Evolutionary conservation across 2,113 vertebrate species (phyloP), one percentile per base, ranked within the genome.

Genomic region (Microcebus murinus): DNA sequence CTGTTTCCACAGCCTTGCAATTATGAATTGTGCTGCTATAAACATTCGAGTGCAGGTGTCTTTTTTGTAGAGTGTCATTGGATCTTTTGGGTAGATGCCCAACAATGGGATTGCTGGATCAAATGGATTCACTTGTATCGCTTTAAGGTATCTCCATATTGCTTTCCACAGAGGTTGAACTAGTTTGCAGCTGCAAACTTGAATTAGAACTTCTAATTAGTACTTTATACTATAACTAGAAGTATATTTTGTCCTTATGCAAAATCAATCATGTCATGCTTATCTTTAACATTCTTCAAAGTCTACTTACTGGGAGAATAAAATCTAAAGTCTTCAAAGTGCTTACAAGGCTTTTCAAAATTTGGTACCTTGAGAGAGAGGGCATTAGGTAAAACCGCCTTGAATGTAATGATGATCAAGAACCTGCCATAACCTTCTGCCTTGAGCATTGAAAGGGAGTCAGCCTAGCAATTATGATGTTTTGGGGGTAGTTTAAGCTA

Each of bases 161-260:
- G 42, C 42, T 42, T 42, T 42, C 42, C 42, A 42, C 42, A 42
- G 42, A 42, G 42, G 42, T 42, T 42, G 42, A 42, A 42, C 42
- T 42, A 42, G 42, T 42, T 42, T 42, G 42, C 42, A 42, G 42
- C 6, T 42, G 42, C 42, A 42, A 42, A 42, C 39, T 87, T 50
- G 4, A 79, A 59, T 77, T 83, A 83, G 61, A 94, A 15, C 17
- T 8, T 90, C 50, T 92, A 94, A 67, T 82, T 77, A 85, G 36
- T 57, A 82, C 25, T 77, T 76, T 63, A 92, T 63, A 42, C 34
- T 82, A 12, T 81, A 89, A 50, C 27, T 57, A 71, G 23, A 94
- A 77, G 96, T 89, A 91, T 42, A 80, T 71, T 84, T 91, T 91
- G 23, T 90, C 81, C 29, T 42, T 85, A 86, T 48, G 23, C 25